Percentiles rank a stretch among this genome's conserved stretches.
These are phyloP conservation scores for Chrosomus eos DNA, from an alignment of 2,797 vertebrate genomes.

Conservation along the genomic window DNA sequence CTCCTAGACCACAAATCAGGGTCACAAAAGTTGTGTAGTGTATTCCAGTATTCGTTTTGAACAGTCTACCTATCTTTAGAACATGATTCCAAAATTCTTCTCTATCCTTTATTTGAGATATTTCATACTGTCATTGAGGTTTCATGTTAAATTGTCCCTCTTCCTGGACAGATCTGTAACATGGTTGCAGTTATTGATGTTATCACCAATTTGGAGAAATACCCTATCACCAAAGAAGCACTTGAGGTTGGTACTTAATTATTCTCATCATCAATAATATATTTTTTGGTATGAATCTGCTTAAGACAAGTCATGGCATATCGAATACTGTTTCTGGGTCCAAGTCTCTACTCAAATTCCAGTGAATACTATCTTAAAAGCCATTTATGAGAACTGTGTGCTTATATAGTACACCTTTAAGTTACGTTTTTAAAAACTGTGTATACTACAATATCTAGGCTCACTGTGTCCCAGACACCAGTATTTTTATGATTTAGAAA, in stretches of 20 bases:
- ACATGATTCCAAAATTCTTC: background rate
- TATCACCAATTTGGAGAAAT: slow-evolving; percentile 96
- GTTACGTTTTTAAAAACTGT: background rate
- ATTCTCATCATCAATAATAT: background rate
- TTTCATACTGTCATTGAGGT: background rate
- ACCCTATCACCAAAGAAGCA: slow-evolving; percentile 99
- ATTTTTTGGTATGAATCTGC: background rate
- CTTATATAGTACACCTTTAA: background rate
- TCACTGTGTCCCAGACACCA: background rate
- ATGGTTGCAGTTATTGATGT: slow-evolving; percentile 98
- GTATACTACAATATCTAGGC: background rate
- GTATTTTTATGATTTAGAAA: background rate
- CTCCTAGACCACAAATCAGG: background rate
- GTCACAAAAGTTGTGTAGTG: background rate
- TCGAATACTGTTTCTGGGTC: background rate
- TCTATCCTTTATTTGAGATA: background rate
- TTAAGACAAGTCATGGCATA: background rate
- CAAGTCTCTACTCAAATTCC: background rate
- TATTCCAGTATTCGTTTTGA: background rate
- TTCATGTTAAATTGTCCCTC: slow-evolving; percentile 23
- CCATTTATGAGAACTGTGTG: background rate
- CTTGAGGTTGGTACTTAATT: slow-evolving; percentile 84
- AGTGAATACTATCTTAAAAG: background rate
- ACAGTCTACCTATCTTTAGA: background rate
- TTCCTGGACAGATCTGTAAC: slow-evolving; percentile 88